Evolutionary conservation across 2,797 vertebrate genomes (phyloP).

Genomic region (Ciconia nigra): DNA sequence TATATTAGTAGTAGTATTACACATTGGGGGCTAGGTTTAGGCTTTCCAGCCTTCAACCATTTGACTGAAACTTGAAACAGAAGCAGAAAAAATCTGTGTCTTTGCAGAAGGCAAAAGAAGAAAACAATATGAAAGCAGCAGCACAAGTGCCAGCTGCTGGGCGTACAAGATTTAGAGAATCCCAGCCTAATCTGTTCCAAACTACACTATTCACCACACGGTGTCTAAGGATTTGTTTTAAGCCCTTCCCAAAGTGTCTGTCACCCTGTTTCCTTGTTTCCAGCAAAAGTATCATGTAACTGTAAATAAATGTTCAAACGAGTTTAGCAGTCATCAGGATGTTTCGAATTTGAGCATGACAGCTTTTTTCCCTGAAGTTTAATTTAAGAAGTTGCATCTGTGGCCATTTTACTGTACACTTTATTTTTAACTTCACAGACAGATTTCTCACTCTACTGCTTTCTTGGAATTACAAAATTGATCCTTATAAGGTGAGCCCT

Average conservation of each 20-base stretch:
- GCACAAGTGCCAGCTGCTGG: neutral
- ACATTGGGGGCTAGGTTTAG: neutral
- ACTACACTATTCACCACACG: neutral
- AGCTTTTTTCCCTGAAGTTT: neutral
- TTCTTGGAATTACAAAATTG: constrained; percentile 28
- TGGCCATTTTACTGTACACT: neutral
- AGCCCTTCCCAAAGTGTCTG: constrained; percentile 16
- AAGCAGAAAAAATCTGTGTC: neutral
- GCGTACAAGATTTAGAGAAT: constrained; percentile 23
- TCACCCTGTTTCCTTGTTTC: neutral
- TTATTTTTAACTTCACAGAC: neutral
- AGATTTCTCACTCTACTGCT: neutral
- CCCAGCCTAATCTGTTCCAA: constrained; percentile 28
- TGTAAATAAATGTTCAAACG: constrained; percentile 35
- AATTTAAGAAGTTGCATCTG: constrained; percentile 8
- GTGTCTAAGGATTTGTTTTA: constrained; percentile 47
- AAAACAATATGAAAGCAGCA: neutral
- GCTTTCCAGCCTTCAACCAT: neutral
- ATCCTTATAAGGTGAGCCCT: neutral
- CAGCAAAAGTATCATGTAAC: constrained; percentile 24
- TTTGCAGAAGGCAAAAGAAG: neutral
- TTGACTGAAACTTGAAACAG: neutral
- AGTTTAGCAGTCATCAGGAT: constrained; percentile 5
- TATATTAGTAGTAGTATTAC: neutral
- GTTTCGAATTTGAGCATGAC: neutral